These are phyloP conservation scores for Lepidotrigona ventralis DNA, from an alignment of 1,140 invertebrate species.

Conservation along the genomic window DNA sequence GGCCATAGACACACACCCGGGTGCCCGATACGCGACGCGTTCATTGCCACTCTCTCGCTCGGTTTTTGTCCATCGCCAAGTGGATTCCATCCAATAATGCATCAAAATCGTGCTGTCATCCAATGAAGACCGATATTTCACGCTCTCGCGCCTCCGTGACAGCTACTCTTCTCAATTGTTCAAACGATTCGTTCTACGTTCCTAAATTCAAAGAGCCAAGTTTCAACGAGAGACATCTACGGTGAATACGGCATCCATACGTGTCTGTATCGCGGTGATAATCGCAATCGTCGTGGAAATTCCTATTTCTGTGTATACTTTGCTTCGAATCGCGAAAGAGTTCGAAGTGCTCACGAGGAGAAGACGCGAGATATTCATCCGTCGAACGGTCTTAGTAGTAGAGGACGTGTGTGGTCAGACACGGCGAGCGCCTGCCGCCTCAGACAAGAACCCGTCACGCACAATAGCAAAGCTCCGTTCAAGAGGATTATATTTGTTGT, in stretches of 20 bases:
- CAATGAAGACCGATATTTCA: conserved; percentile 28
- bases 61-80: conserved; percentile 34
- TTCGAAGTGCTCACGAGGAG: too few relatives aligned
- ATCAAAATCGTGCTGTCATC: conserved; percentile 5
- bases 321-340: not conserved
- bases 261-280: too few relatives aligned
- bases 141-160: conserved; percentile 17
- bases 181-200: not conserved
- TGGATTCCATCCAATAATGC: conserved; percentile 27
- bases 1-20: not conserved
- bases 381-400: conserved; percentile 31
- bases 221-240: not conserved
- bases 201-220: not conserved
- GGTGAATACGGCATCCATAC: not conserved
- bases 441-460: not conserved
- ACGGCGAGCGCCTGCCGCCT: not conserved
- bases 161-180: conserved; percentile 39
- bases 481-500: not conserved
- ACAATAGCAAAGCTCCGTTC: not conserved
- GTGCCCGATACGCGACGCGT: conserved; percentile 22
- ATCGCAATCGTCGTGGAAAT: not conserved
- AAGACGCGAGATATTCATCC: not conserved
- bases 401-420: conserved; percentile 2
- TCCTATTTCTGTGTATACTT: too few relatives aligned
- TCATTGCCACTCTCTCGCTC: conserved; percentile 43